Evolutionary conservation across 2,113 vertebrate genomes (phyloP).

Genomic region (Rhinolophus ferrumequinum): DNA sequence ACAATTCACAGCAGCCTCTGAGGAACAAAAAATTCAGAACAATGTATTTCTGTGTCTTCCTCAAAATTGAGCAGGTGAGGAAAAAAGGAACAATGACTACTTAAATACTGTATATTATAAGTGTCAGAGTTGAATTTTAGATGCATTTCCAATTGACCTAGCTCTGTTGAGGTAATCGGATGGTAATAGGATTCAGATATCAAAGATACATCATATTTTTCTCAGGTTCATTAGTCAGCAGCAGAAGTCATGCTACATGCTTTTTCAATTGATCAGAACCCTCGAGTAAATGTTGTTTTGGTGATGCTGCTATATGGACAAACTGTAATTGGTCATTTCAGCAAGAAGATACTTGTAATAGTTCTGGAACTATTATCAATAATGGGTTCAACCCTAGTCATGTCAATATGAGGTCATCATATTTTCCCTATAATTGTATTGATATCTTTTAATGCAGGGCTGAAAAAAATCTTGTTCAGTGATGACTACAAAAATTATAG

Average conservation of each 20-base stretch:
- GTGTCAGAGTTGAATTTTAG: neutral
- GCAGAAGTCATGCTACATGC: neutral
- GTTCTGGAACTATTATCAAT: neutral
- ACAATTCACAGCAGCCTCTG: neutral
- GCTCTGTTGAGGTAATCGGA: neutral
- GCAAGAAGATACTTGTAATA: neutral
- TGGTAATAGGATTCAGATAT: neutral
- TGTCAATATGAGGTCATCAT: neutral
- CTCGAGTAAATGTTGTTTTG: neutral
- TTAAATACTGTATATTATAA: neutral
- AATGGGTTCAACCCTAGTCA: neutral
- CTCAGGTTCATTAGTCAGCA: neutral
- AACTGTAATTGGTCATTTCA: neutral
- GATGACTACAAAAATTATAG: neutral
- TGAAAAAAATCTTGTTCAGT: constrained; percentile 4
- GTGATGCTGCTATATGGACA: neutral
- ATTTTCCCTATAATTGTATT: neutral
- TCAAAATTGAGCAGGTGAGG: neutral
- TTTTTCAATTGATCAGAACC: neutral
- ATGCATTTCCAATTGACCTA: neutral
- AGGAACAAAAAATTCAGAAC: constrained; percentile 11
- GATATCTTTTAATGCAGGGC: neutral
- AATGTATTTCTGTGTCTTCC: constrained; percentile 27
- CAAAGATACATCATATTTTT: neutral
- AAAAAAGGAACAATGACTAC: neutral